phyloP scores from a whole-genome alignment of 1,140 invertebrate species.

The Drosophila kanapiae region DNA sequence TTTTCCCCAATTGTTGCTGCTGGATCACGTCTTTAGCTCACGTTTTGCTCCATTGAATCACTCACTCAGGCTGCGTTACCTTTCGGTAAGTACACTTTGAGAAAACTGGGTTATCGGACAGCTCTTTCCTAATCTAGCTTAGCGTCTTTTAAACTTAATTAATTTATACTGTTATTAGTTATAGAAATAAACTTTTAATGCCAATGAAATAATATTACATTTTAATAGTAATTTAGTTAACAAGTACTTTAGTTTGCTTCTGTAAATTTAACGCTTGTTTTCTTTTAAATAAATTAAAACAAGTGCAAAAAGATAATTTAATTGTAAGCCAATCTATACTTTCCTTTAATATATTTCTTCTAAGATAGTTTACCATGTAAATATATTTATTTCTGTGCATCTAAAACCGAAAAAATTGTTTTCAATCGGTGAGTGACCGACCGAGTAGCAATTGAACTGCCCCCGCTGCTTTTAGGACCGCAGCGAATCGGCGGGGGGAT shows the following conservation, averaged over 20 bases:
- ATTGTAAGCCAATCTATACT: neutral
- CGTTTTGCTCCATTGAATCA: slow-evolving; percentile 79
- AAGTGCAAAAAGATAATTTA: neutral
- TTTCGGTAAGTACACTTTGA: slow-evolving; percentile 23
- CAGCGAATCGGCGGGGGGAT: slow-evolving; percentile 27
- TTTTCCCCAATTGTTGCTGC: slow-evolving; percentile 57
- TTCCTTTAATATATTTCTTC: neutral
- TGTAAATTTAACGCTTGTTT: too few species aligned
- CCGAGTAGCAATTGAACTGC: slow-evolving; percentile 71
- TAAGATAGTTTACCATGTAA: neutral
- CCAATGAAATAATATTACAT: too few species aligned
- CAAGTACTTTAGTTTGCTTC: too few species aligned
- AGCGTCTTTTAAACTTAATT: neutral
- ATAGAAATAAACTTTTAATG: too few species aligned
- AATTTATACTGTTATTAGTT: too few species aligned
- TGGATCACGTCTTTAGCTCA: slow-evolving; percentile 77
- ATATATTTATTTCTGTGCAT: neutral
- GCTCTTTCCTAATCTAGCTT: neutral
- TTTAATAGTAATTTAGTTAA: too few species aligned
- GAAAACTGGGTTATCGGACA: neutral
- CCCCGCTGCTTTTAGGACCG: slow-evolving; percentile 36
- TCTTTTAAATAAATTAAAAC: neutral
- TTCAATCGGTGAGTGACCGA: slow-evolving; percentile 58
- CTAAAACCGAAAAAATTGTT: slow-evolving; percentile 62
- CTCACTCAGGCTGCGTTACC: slow-evolving; percentile 62